Evolutionary conservation across 2,113 vertebrate genomes (phyloP).

Genomic region (Embiotoca jacksoni): DNA sequence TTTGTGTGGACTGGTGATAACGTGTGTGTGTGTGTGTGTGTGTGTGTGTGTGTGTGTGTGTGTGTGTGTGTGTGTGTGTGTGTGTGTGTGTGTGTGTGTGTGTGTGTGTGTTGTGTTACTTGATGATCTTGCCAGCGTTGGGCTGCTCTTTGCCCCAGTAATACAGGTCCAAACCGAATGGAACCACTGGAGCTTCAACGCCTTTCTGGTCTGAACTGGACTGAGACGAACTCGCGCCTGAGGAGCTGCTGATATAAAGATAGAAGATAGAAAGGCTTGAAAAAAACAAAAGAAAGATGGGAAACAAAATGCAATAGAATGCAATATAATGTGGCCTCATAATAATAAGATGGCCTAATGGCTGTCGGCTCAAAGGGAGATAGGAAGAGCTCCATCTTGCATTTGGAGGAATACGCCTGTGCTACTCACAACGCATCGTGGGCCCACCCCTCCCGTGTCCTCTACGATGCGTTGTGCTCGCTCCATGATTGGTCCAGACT

Average conservation of each 20-base stretch:
- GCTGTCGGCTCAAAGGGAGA: too few relatives aligned
- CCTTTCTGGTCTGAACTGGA: conserved; percentile 73
- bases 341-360: too few relatives aligned
- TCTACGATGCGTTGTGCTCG: too few relatives aligned
- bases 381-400: too few relatives aligned
- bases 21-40: background rate
- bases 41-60: background rate
- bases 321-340: too few relatives aligned
- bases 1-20: background rate
- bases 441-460: too few relatives aligned
- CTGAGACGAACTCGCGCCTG: conserved; percentile 27
- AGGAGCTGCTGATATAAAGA: conserved; percentile 21
- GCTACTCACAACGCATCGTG: too few relatives aligned
- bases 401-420: too few relatives aligned
- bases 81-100: background rate
- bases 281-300: background rate
- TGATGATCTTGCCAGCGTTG: conserved; percentile 88
- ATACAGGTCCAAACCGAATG: conserved; percentile 93
- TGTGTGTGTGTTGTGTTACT: conserved; percentile 76
- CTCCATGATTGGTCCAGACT: too few relatives aligned
- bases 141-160: conserved; percentile 93
- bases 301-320: background rate
- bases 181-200: conserved; percentile 86
- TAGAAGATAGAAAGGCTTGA: background rate
- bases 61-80: background rate